phyloP scores from a whole-genome alignment of 2,797 vertebrate genomes.

The Scolopax bukidnonensis region DNA sequence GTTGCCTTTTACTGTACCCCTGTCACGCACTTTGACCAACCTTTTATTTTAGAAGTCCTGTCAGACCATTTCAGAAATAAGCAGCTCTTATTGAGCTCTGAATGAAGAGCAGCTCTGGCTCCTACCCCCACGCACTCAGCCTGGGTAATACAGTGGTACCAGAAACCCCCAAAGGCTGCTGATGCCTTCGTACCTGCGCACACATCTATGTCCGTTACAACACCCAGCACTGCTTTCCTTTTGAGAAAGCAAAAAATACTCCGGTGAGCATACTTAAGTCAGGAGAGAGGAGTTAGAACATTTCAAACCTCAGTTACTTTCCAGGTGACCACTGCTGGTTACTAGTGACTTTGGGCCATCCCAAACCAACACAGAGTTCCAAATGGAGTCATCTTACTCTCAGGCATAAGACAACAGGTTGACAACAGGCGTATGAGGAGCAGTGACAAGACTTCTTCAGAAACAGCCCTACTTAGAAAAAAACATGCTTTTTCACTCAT shows the following conservation, averaged over 20 bases:
- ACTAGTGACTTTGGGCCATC: not conserved
- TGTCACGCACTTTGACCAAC: not conserved
- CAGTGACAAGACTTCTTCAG: not conserved
- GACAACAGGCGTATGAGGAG: not conserved
- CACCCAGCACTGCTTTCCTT: not conserved
- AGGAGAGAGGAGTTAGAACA: not conserved
- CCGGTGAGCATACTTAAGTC: not conserved
- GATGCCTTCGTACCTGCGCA: rapidly evolving
- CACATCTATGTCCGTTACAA: not conserved
- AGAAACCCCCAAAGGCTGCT: not conserved
- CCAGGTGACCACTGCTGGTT: not conserved
- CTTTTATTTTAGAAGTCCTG: not conserved
- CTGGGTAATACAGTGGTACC: not conserved
- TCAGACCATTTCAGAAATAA: not conserved
- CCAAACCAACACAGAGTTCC: not conserved
- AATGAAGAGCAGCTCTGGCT: not conserved
- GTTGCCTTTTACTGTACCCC: not conserved
- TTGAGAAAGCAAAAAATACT: not conserved
- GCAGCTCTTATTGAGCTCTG: too few relatives aligned
- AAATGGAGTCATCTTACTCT: not conserved
- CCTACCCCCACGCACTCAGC: not conserved
- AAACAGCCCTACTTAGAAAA: not conserved
- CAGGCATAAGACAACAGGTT: not conserved
- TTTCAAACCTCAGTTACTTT: not conserved
- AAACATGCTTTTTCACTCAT: not conserved